Conservation (phyloP, 2,888 invertebrate genomes). For the Cantharis rufa region DNA sequence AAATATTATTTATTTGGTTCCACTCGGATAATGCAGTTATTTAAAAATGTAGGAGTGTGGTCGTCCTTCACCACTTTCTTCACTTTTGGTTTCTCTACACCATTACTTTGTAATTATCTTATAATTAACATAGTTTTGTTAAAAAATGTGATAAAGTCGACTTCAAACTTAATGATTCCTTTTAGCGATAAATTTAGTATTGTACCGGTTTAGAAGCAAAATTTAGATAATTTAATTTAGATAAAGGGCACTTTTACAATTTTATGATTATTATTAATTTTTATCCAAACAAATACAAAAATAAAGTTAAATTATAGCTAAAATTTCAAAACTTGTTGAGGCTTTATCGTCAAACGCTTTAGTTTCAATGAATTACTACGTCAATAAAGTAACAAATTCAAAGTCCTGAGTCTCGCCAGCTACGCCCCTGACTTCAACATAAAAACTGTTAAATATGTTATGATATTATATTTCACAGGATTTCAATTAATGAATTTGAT, state of each 20-base stretch:
- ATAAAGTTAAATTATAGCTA: no score
- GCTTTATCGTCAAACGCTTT: no score
- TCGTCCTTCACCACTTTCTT: background rate
- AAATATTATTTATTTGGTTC: background rate
- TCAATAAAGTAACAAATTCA: background rate
- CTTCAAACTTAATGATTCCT: background rate
- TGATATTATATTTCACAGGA: background rate
- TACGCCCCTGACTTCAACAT: background rate
- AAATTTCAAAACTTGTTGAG: no score
- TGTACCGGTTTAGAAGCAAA: no score
- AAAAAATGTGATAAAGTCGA: background rate
- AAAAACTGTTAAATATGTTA: background rate
- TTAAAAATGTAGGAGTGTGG: background rate
- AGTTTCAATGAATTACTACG: background rate
- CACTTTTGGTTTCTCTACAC: background rate
- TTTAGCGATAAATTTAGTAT: background rate
- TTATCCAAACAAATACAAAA: no score
- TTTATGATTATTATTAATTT: no score
- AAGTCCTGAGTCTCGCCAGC: background rate
- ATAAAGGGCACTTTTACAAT: no score
- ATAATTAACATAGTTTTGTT: background rate
- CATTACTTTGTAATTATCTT: background rate
- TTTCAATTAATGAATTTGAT: background rate
- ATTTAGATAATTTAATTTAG: no score
- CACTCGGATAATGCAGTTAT: background rate